These are phyloP conservation scores for Platygyra sinensis DNA, from an alignment of 64 coral and sea anemone genomes.

Conservation along the genomic window DNA sequence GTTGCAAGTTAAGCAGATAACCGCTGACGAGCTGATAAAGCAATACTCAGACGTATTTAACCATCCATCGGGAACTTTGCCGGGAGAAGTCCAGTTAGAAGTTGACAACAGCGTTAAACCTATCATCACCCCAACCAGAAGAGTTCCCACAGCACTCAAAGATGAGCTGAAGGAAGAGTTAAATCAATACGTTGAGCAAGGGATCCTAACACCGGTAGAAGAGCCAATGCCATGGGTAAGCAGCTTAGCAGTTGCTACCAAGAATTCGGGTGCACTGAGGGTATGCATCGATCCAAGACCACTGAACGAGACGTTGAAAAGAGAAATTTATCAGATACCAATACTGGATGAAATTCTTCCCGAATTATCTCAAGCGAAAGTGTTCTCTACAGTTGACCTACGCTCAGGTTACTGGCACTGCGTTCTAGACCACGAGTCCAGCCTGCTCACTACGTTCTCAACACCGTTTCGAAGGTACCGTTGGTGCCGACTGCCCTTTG, in stretches of 20 bases:
- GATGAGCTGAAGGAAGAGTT: conserved; percentile 34
- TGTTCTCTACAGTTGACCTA: no score
- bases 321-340: no score
- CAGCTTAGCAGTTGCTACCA: conserved; percentile 50
- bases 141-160: conserved; percentile 63
- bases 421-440: no score
- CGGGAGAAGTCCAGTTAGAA: conserved; percentile 46
- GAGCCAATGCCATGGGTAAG: conserved; percentile 52
- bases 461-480: background rate
- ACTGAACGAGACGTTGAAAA: no score
- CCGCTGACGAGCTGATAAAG: background rate
- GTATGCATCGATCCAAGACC: no score
- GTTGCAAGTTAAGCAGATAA: conserved; percentile 19
- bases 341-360: no score
- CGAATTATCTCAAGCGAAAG: no score
- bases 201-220: conserved; percentile 8
- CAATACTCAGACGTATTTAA: conserved; percentile 34
- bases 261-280: conserved; percentile 69
- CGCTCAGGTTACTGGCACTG: no score
- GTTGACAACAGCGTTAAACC: conserved; percentile 17
- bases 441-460: conserved; percentile 5
- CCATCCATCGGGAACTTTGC: conserved; percentile 38
- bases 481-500: no score
- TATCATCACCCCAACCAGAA: conserved; percentile 30
- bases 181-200: background rate